Conservation (phyloP, 2,113 vertebrate species). For the Fulmarus glacialis region DNA sequence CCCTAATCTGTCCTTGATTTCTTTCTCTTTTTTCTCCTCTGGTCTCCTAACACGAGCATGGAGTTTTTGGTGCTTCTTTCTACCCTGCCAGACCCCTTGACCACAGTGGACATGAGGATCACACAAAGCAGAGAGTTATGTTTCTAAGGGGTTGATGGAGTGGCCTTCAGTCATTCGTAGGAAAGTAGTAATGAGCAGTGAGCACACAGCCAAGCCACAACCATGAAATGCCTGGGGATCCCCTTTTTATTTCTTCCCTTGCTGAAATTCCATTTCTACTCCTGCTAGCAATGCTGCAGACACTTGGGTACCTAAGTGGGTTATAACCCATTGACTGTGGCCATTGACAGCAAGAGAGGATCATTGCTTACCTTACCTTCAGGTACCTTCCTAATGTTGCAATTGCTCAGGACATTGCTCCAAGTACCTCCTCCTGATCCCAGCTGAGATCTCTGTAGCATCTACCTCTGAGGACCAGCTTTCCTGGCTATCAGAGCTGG, state of each 20-base stretch:
- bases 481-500: neutral
- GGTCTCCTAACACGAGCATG: accelerated
- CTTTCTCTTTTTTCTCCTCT: neutral
- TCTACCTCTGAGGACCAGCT: neutral
- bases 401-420: neutral
- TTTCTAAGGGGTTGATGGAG: neutral
- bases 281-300: neutral
- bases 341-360: neutral
- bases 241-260: neutral
- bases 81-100: neutral
- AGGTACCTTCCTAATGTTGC: neutral
- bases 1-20: neutral
- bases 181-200: neutral
- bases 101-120: neutral
- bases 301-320: neutral
- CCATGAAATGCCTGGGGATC: neutral
- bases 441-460: neutral
- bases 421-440: neutral
- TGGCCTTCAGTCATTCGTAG: neutral
- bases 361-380: neutral
- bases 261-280: neutral
- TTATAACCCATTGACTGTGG: neutral
- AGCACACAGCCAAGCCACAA: neutral
- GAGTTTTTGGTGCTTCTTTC: neutral
- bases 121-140: neutral